Conservation (phyloP, 2,113 vertebrate genomes). For the Etheostoma cragini region DNA sequence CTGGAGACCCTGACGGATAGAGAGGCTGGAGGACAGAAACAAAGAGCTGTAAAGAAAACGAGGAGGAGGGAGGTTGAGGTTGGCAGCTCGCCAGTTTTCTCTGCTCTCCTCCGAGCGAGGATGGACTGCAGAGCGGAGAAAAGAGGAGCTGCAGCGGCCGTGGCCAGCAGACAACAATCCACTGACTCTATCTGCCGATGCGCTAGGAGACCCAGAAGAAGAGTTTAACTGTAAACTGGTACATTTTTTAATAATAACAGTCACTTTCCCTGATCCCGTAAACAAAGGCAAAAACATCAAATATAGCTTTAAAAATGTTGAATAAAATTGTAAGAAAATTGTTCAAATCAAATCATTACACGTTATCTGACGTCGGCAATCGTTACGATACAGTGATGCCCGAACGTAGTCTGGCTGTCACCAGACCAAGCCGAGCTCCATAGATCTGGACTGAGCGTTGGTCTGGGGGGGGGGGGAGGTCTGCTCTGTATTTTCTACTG, state of each 20-base stretch:
- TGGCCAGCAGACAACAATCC: conserved; percentile 38
- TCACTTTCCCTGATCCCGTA: neutral
- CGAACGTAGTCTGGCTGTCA: too few relatives aligned
- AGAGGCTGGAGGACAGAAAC: conserved; percentile 44
- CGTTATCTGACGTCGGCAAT: too few relatives aligned
- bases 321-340: too few relatives aligned
- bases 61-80: conserved; percentile 25
- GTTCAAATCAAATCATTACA: too few relatives aligned
- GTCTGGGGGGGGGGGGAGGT: too few relatives aligned
- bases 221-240: neutral
- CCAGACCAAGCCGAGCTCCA: too few relatives aligned
- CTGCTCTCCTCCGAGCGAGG: conserved; percentile 48
- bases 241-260: neutral
- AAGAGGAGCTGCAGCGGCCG: conserved; percentile 57
- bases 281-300: too few relatives aligned
- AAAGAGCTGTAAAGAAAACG: conserved; percentile 31
- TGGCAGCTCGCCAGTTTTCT: conserved; percentile 63
- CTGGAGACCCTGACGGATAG: conserved; percentile 42
- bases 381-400: too few relatives aligned
- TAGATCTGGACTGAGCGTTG: too few relatives aligned
- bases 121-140: conserved; percentile 53
- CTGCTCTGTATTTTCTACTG: too few relatives aligned
- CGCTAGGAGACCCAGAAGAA: neutral
- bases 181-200: neutral
- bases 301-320: too few relatives aligned